Evolutionary conservation across 2,888 invertebrate genomes (phyloP), one percentile per base, ranked within the genome.

Genomic region (Acleris literana): DNA sequence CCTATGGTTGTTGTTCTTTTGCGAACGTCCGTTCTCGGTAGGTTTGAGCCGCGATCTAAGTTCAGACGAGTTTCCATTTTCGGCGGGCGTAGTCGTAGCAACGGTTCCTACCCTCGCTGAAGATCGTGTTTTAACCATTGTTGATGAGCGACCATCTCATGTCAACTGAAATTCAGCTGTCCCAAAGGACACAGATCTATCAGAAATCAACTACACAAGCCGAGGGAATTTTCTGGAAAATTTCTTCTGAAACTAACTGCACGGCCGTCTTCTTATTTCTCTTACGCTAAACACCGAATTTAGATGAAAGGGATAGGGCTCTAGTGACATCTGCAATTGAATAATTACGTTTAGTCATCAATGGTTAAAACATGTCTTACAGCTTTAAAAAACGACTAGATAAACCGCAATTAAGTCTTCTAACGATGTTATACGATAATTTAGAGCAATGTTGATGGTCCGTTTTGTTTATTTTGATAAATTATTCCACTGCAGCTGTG

Each of bases 121-220:
- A 91, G 92, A 92, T 78, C 92, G 89, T 92, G 92, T 92, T 92
- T 92, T 92, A 92, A 92, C 92, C 92, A 92, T 92, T 92, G 91
- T 91, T 89, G 91, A 92, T 87, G 84, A 86, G 83, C 85, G 79
- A 90, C 86, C 90, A 86, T 90, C 84, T 90, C 90, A 90, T 91
- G 88, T 91, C 91, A 92, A 92, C 92, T 92, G 92, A 92, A 92
- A 92, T 88, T 83, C 84, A 92, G 76, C 82, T 83, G 90, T 90
- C 89, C 90, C 82, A 83, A 85, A 80, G 88, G 91, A 91, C 91
- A 80, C 85, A 84, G 76, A 76, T 71, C 86, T 86, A 84, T 81
- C 80, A 83, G 83, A 82, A 84, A 80, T 80, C 73, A 86, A 78
- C 74, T 78, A 76, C 74, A 83, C 74, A 83, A 79, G 39, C 75